A percentile compares a stretch with the other conserved stretches of the same genome.
Conservation (phyloP, 2,113 vertebrate genomes). For the Edolisoma coerulescens region DNA sequence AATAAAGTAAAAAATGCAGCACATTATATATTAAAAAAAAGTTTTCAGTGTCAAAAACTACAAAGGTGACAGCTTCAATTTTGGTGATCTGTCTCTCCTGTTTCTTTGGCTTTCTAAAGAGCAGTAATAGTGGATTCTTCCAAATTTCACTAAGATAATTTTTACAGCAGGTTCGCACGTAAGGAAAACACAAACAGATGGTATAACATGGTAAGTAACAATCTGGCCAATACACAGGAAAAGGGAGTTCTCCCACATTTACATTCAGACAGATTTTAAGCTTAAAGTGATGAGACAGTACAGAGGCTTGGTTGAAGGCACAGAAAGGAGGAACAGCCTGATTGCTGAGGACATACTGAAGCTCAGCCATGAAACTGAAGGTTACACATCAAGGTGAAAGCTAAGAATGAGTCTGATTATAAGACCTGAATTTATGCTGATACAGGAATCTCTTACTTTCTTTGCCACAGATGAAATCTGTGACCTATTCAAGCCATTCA, state of each 20-base stretch:
- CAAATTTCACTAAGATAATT: neutral
- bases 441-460: neutral
- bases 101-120: slow-evolving; percentile 9
- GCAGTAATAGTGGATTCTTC: neutral
- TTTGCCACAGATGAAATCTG: neutral
- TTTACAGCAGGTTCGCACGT: neutral
- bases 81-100: neutral
- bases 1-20: neutral
- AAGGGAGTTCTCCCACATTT: neutral
- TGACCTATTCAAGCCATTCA: neutral
- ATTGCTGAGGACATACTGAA: neutral
- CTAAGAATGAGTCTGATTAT: neutral
- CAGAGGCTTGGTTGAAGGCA: neutral
- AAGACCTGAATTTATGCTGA: neutral
- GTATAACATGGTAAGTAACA: neutral
- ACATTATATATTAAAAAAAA: neutral
- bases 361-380: neutral
- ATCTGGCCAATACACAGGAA: neutral
- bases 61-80: neutral
- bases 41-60: neutral
- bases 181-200: slow-evolving; percentile 29
- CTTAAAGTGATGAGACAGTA: neutral
- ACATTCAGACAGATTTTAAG: neutral
- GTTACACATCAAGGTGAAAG: neutral
- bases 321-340: neutral